Evolutionary conservation across 2,888 invertebrate genomes (phyloP).

Genomic region (Yponomeuta evonymella): DNA sequence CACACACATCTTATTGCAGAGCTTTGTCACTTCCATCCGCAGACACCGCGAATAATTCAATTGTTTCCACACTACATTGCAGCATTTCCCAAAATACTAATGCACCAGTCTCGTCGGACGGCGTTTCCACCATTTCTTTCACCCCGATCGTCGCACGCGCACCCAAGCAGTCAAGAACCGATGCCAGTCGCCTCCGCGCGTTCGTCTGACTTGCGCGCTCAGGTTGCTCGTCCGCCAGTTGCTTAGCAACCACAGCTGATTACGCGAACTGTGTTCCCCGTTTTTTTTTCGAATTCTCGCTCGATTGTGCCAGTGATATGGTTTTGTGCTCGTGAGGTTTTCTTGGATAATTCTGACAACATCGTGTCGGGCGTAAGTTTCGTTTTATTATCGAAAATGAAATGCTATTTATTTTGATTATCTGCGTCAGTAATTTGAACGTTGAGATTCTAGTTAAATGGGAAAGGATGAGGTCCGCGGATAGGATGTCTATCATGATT

Average conservation of each 20-base stretch:
- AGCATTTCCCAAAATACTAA: neutral
- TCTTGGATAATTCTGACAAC: conserved; percentile 57
- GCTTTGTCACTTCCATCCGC: neutral
- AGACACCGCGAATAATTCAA: neutral
- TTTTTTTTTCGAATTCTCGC: neutral
- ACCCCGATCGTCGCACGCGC: conserved; percentile 15
- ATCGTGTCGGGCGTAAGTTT: conserved; percentile 57
- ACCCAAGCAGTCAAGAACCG: neutral
- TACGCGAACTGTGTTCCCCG: neutral
- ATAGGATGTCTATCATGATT: neutral
- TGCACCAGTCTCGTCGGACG: neutral
- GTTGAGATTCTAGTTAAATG: neutral
- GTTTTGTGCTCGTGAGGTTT: conserved; percentile 48
- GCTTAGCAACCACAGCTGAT: conserved; percentile 1
- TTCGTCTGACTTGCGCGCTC: conserved; percentile 34
- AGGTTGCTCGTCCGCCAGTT: neutral
- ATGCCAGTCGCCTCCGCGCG: conserved; percentile 48
- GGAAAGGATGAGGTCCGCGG: conserved; percentile 18
- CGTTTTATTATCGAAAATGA: neutral
- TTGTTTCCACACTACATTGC: conserved; percentile 1
- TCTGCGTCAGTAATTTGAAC: no score
- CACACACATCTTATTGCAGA: neutral
- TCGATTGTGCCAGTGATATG: conserved; percentile 67
- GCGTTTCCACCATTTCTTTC: conserved; percentile 11
- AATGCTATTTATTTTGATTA: no score